Conservation (phyloP, 2,113 vertebrate genomes). For the Calyptomena viridis region DNA sequence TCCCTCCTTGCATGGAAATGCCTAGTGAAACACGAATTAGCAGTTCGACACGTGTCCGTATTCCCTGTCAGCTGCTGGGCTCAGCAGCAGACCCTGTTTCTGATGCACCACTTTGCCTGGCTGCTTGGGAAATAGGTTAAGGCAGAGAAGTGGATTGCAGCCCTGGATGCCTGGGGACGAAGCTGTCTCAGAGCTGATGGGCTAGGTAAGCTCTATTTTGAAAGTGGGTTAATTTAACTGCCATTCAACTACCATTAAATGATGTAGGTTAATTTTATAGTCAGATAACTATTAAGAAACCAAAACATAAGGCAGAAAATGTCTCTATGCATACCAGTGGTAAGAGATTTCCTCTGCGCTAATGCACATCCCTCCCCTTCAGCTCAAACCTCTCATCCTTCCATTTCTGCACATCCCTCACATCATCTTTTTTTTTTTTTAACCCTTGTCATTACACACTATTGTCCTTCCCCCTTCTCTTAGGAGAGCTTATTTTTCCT, state of each 20-base stretch:
- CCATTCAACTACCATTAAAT: constrained; percentile 34
- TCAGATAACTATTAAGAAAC: constrained; percentile 55
- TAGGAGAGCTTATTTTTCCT: not conserved
- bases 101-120: not conserved
- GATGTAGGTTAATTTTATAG: constrained; percentile 57
- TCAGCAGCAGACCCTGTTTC: not conserved
- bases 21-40: not conserved
- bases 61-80: not conserved
- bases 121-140: constrained; percentile 54
- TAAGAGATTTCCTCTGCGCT: not conserved
- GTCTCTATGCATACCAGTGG: not conserved
- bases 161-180: constrained; percentile 23
- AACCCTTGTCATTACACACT: not conserved
- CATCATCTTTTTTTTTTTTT: not conserved
- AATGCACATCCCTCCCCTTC: constrained; percentile 17
- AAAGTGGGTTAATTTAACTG: constrained; percentile 67
- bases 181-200: constrained; percentile 14
- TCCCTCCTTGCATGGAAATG: not conserved
- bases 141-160: constrained; percentile 28
- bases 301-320: constrained; percentile 56
- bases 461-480: not conserved
- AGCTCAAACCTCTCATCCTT: constrained; percentile 42
- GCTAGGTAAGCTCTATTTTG: constrained; percentile 51
- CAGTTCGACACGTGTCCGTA: rapidly evolving
- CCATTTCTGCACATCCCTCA: constrained; percentile 20